phyloP scores from a whole-genome alignment of 2,888 invertebrate species.

The Phlogophora meticulosa region DNA sequence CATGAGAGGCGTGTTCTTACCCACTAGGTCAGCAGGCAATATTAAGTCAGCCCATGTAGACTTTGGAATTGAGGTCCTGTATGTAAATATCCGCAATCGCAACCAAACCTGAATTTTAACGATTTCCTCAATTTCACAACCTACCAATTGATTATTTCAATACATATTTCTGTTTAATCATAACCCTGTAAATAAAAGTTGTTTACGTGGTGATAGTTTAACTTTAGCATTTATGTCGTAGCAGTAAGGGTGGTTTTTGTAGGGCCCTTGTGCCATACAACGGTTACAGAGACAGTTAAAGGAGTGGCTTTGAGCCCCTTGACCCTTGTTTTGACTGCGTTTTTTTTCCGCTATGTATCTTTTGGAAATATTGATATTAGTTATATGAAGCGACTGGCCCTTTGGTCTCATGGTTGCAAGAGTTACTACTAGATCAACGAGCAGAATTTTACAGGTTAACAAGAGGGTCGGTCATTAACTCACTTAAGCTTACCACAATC shows the following conservation, averaged over 20 bases:
- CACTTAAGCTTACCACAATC: too few relatives aligned
- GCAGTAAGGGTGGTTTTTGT: background rate
- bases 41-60: too few relatives aligned
- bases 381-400: too few relatives aligned
- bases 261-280: background rate
- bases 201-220: background rate
- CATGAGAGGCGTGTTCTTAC: too few relatives aligned
- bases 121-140: slow-evolving; percentile 24
- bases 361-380: too few relatives aligned
- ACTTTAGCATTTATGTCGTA: background rate
- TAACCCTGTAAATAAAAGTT: slow-evolving; percentile 19
- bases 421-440: too few relatives aligned
- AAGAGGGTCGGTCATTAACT: too few relatives aligned
- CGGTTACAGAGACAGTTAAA: too few relatives aligned
- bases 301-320: slow-evolving; percentile 21
- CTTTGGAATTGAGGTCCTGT: background rate
- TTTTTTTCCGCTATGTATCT: slow-evolving; percentile 19
- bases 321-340: slow-evolving; percentile 8
- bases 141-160: slow-evolving; percentile 9
- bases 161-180: slow-evolving; percentile 10
- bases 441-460: too few relatives aligned
- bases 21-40: too few relatives aligned
- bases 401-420: too few relatives aligned
- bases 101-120: slow-evolving; percentile 4
- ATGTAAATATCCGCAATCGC: background rate